Conservation (phyloP, 1,140 invertebrate genomes). For the Temnothorax nylanderi region DNA sequence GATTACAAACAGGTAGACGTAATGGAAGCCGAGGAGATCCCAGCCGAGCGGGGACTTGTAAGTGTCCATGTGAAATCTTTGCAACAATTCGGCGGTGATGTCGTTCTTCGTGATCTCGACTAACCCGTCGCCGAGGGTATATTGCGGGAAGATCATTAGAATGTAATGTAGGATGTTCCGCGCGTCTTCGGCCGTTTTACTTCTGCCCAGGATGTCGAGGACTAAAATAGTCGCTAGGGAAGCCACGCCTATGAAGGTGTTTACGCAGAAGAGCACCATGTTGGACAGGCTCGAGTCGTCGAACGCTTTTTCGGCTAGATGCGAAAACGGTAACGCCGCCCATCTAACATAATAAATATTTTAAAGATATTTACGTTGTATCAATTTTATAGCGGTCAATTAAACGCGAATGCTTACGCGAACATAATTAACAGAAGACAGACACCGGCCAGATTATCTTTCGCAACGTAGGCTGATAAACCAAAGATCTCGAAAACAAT, state of each 20-base stretch:
- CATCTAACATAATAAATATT: conserved; percentile 79
- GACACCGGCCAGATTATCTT: conserved; percentile 88
- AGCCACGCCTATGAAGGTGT: conserved; percentile 87
- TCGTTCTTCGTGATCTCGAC: conserved; percentile 89
- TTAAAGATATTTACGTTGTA: neutral
- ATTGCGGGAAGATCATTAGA: conserved; percentile 88
- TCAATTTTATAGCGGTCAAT: neutral
- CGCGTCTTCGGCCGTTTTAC: conserved; percentile 85
- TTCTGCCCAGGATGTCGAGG: conserved; percentile 88
- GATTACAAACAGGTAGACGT: conserved; percentile 83
- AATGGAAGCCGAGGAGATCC: conserved; percentile 86
- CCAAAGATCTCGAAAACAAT: conserved; percentile 87
- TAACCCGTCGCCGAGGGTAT: conserved; percentile 88
- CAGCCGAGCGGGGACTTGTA: conserved; percentile 87
- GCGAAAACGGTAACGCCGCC: conserved; percentile 85
- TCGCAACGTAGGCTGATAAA: conserved; percentile 88
- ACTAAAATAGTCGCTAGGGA: conserved; percentile 88
- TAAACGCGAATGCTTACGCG: conserved; percentile 83
- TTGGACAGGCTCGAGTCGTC: conserved; percentile 88
- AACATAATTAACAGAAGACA: conserved; percentile 87
- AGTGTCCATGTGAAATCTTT: conserved; percentile 89
- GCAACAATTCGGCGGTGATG: conserved; percentile 86
- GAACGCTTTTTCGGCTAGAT: conserved; percentile 88
- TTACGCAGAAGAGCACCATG: conserved; percentile 89
- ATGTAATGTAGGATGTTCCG: conserved; percentile 87